Conservation (phyloP, 2,113 vertebrate species). For the Oceanodroma tethys region DNA sequence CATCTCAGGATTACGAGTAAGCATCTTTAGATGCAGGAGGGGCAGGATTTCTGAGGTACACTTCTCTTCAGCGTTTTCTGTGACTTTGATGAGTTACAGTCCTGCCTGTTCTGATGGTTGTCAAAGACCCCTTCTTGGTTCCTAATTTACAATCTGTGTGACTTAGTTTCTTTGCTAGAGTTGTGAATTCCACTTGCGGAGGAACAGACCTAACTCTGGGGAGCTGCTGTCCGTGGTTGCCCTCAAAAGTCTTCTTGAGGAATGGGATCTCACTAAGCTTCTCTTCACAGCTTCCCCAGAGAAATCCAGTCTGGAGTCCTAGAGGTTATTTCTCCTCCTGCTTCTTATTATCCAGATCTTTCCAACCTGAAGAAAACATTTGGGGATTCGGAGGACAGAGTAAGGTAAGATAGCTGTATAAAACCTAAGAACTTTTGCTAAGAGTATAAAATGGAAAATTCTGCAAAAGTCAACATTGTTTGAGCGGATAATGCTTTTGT, state of each 20-base stretch:
- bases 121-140: neutral
- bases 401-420: conserved; percentile 72
- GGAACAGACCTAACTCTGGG: neutral
- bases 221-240: neutral
- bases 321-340: conserved; percentile 81
- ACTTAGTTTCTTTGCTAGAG: neutral
- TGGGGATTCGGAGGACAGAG: conserved; percentile 76
- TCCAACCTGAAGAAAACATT: conserved; percentile 67
- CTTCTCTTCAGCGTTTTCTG: neutral
- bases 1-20: neutral
- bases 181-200: neutral
- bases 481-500: neutral
- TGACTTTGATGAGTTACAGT: neutral
- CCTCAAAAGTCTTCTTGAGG: neutral
- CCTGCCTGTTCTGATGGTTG: neutral
- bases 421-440: neutral
- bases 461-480: neutral
- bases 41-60: neutral
- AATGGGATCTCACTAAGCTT: neutral
- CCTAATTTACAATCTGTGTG: neutral
- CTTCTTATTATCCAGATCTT: conserved; percentile 78
- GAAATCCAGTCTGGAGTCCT: conserved; percentile 79
- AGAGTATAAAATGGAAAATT: neutral
- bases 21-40: neutral
- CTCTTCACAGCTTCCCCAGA: conserved; percentile 73